Conservation (phyloP, 2,888 invertebrate species). For the Perizoma flavofasciatum region DNA sequence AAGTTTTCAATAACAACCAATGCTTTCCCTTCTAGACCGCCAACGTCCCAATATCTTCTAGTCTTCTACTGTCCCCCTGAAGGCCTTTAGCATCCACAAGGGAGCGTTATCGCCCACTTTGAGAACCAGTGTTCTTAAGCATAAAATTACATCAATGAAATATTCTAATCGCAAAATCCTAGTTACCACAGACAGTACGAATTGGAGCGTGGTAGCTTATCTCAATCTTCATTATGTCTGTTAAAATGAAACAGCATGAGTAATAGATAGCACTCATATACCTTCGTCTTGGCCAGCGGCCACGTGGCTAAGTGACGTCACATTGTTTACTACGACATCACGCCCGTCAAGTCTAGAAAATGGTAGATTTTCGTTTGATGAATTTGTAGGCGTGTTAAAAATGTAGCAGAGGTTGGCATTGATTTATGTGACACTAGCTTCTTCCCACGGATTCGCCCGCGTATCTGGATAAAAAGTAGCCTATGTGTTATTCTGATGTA, state of each 20-base stretch:
- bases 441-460: too few species aligned
- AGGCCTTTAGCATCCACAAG: too few species aligned
- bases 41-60: too few species aligned
- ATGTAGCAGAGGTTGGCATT: neutral
- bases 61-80: too few species aligned
- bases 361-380: conserved; percentile 15
- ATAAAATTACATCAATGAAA: conserved; percentile 3
- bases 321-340: conserved; percentile 41
- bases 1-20: too few species aligned
- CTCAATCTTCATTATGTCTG: conserved; percentile 19
- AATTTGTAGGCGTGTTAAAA: conserved; percentile 1
- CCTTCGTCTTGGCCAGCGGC: conserved; percentile 22
- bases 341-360: neutral
- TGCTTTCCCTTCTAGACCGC: too few species aligned
- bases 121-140: too few species aligned
- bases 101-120: too few species aligned
- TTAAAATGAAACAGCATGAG: conserved; percentile 17
- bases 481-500: too few species aligned
- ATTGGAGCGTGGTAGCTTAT: conserved; percentile 21
- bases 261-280: conserved; percentile 15
- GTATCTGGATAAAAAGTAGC: too few species aligned
- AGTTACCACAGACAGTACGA: conserved; percentile 8
- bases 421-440: too few species aligned
- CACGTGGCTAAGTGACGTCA: conserved; percentile 29
- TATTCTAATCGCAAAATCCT: conserved; percentile 14